Base-by-base conservation (phyloP, 2,888 invertebrate genomes). In the Zygaena filipendulae region DNA sequence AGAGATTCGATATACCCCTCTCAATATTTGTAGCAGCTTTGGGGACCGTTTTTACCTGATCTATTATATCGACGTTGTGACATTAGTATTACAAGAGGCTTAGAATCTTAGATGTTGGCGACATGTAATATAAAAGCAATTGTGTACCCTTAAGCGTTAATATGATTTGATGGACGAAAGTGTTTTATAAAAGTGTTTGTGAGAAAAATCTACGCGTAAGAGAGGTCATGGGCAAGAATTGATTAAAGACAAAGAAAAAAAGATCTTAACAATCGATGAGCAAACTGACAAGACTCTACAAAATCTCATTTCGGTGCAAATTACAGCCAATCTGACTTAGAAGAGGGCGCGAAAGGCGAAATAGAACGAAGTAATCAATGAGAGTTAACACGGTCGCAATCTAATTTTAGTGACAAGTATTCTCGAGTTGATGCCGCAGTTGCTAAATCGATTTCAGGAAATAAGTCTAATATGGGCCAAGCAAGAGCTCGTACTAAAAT, bases 31-130 rank as follows among this genome's bases (percentile, higher is more conserved):
- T 66, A 67, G 59, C 60, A 58, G 59, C 51, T 58, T 66, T 43
- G 53, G 57, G 53, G 54, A 54, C 55, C 54, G 63, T 69, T 75
- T 75, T 72, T 77, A 75, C 75, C 75, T 75, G 77, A 62, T 57
- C 60, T 67, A 64, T 46, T 69, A 67, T 62, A 60, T 61, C 45
- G 52, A 52, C 59, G 68, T 59, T n/a, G n/a, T 66, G 71, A 70
- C 68, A 67, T 60, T 61, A 54, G 60, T 54, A 59, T 69, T 64
- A 69, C 60, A 58, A 57, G 60, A 66, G 60, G 56, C 51, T n/a
- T n/a, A n/a, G n/a, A n/a, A n/a, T n/a, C n/a, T n/a, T n/a, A n/a
- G n/a, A n/a, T n/a, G n/a, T n/a, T n/a, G n/a, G n/a, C n/a, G n/a
- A n/a, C n/a, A n/a, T n/a, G n/a, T n/a, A n/a, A n/a, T n/a, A n/a